These are phyloP conservation scores for Umimayanthus kanabou DNA, from an alignment of 92 coral and sea anemone genomes.

Conservation along the genomic window DNA sequence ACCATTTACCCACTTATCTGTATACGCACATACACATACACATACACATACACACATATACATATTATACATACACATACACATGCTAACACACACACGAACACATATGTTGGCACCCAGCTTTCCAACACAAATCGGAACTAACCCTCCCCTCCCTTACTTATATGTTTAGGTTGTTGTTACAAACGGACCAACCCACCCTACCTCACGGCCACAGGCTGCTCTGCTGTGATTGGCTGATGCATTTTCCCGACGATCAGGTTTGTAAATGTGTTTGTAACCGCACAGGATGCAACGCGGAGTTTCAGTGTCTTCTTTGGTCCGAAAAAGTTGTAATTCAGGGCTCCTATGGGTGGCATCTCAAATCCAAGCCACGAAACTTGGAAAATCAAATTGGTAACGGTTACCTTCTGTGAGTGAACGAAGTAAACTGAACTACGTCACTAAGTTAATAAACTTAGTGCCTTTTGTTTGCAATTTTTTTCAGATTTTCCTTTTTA, in stretches of 20 bases:
- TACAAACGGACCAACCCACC: constrained; percentile 80
- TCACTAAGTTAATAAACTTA: too few relatives aligned
- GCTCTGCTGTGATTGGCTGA: constrained; percentile 89
- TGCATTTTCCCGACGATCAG: constrained; percentile 84
- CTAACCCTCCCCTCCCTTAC: background rate
- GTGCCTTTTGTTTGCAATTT: too few relatives aligned
- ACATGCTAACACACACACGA: background rate
- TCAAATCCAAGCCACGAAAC: too few relatives aligned
- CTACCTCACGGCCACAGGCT: constrained; percentile 80
- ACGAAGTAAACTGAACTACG: too few relatives aligned
- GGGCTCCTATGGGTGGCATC: too few relatives aligned
- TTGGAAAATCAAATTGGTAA: too few relatives aligned
- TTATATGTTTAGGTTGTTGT: constrained; percentile 56
- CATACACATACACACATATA: background rate
- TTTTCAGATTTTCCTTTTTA: too few relatives aligned
- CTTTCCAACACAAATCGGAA: background rate
- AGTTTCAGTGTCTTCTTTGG: background rate
- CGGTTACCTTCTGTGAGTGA: too few relatives aligned
- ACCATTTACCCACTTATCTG: background rate
- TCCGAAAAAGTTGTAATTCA: too few relatives aligned
- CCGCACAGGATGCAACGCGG: background rate
- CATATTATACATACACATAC: background rate
- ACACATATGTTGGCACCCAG: background rate
- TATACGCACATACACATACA: background rate
- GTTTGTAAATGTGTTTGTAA: constrained; percentile 31